Evolutionary conservation across 1,140 invertebrate species (phyloP).

Genomic region (Thalassaphorura encarpata): DNA sequence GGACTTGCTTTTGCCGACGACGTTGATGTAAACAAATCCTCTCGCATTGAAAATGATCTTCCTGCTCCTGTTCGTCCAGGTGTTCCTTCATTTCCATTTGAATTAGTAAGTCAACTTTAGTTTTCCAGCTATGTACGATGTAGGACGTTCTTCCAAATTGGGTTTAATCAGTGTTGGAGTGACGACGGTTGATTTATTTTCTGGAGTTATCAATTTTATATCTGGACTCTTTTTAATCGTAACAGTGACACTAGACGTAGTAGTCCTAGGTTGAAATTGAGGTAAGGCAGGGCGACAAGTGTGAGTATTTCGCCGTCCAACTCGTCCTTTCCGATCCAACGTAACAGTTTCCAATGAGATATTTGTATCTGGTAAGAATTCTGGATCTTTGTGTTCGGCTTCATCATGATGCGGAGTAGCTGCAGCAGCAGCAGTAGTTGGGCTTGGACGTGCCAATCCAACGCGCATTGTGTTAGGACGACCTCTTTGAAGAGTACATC

Average conservation of each 20-base stretch:
- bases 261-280: neutral
- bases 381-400: neutral
- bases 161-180: neutral
- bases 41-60: neutral
- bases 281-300: neutral
- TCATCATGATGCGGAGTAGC: neutral
- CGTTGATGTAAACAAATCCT: neutral
- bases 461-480: conserved; percentile 26
- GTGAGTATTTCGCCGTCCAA: neutral
- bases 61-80: neutral
- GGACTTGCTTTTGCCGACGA: neutral
- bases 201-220: neutral
- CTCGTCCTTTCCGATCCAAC: neutral
- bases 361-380: too few species aligned
- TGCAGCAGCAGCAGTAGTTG: neutral
- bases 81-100: neutral
- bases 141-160: neutral
- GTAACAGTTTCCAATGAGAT: neutral
- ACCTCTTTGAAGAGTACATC: conserved; percentile 27
- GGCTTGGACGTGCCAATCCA: conserved; percentile 24
- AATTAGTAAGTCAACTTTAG: neutral
- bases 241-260: too few species aligned
- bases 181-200: neutral
- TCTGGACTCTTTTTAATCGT: too few species aligned
- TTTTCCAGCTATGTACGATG: neutral